Evolutionary conservation across 2,113 vertebrate species (phyloP).

Genomic region (Entosphenus tridentatus): DNA sequence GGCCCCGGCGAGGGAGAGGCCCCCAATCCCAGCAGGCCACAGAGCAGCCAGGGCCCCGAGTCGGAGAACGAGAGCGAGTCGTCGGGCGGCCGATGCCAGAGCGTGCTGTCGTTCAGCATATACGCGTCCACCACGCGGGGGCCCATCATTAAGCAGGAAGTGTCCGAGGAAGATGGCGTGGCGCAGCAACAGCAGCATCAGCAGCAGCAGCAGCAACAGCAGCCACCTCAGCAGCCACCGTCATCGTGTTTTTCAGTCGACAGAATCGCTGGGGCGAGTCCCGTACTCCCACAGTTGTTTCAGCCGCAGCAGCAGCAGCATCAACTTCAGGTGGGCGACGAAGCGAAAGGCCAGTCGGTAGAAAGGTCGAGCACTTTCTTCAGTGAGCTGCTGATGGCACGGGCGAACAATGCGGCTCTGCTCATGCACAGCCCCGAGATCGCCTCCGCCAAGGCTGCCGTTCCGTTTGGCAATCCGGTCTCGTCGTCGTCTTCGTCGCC

Average conservation of each 20-base stretch:
- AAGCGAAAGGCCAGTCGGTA: not conserved
- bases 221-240: no score
- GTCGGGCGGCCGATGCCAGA: no score
- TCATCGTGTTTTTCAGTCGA: no score
- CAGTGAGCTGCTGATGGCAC: conserved; percentile 2
- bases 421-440: conserved; percentile 4
- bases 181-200: no score
- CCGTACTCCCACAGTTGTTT: no score
- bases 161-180: not conserved
- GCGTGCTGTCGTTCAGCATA: no score
- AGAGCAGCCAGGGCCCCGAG: conserved; percentile 27
- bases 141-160: not conserved
- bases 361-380: conserved; percentile 1
- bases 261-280: no score
- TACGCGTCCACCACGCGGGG: no score
- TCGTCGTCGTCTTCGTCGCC: conserved; percentile 3
- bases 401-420: conserved; percentile 2
- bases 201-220: no score
- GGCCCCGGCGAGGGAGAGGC: not conserved
- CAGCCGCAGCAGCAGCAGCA: no score
- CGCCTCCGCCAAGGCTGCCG: no score
- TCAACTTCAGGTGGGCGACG: not conserved
- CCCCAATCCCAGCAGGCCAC: conserved; percentile 16
- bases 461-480: not conserved
- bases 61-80: conserved; percentile 30